These are phyloP conservation scores for Erebia palarica DNA, from an alignment of 2,888 invertebrate genomes.

Conservation along the genomic window DNA sequence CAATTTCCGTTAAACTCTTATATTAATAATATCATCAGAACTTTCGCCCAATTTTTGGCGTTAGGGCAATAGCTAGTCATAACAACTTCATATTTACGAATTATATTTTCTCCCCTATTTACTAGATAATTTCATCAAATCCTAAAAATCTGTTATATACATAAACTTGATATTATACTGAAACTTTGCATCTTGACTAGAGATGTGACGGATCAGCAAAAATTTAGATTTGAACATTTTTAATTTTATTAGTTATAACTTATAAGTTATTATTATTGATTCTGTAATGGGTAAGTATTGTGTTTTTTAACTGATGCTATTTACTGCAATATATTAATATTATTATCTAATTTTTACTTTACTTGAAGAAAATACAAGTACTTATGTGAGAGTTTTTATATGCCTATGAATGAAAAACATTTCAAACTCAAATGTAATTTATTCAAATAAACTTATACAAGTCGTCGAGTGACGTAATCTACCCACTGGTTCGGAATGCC, in stretches of 20 bases:
- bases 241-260: neutral
- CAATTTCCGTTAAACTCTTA: constrained; percentile 23
- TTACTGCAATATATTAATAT: neutral
- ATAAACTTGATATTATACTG: constrained; percentile 10
- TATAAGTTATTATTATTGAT: constrained; percentile 16
- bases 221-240: neutral
- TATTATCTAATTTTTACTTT: neutral
- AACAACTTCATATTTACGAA: constrained; percentile 1
- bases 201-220: constrained; percentile 2
- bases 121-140: constrained; percentile 10
- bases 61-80: constrained; percentile 21
- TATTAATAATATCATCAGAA: constrained; percentile 21
- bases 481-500: too few species aligned
- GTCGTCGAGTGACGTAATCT: too few species aligned
- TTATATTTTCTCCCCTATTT: constrained; percentile 27
- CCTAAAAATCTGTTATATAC: neutral
- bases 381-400: too few species aligned
- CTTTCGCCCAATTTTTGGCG: constrained; percentile 32
- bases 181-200: neutral
- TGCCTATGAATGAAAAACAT: too few species aligned
- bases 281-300: constrained; percentile 2
- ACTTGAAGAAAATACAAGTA: too few species aligned
- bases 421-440: too few species aligned
- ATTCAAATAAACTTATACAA: too few species aligned
- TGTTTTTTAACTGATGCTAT: neutral